Percentiles rank a stretch among this genome's conserved stretches.
phyloP scores from a whole-genome alignment of 2,888 invertebrate species.

The Stegana nigrithorax region DNA sequence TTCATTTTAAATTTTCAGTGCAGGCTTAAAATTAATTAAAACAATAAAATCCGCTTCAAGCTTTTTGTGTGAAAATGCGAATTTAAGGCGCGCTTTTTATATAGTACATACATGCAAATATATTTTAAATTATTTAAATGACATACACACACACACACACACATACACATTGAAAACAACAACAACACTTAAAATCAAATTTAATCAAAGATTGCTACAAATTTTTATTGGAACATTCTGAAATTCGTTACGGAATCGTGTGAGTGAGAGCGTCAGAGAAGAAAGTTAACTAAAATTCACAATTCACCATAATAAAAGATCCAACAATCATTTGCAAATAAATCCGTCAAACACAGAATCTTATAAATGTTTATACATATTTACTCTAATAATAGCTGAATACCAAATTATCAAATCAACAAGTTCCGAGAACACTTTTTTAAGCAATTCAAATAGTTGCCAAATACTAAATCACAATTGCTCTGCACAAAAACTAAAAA shows the following conservation, averaged over 20 bases:
- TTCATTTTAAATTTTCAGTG: not conserved
- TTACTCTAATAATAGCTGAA: too few relatives aligned
- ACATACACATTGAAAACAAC: not conserved
- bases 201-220: constrained; percentile 1
- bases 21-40: not conserved
- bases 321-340: constrained; percentile 11
- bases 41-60: constrained; percentile 3
- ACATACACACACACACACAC: not conserved
- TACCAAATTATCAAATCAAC: too few relatives aligned
- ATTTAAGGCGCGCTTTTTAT: constrained; percentile 16
- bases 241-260: not conserved
- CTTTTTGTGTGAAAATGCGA: too few relatives aligned
- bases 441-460: too few relatives aligned
- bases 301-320: constrained; percentile 4
- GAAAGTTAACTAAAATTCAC: constrained; percentile 14
- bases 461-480: too few relatives aligned
- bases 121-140: too few relatives aligned
- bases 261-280: constrained; percentile 23
- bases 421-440: too few relatives aligned
- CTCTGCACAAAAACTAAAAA: too few relatives aligned
- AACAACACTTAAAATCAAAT: not conserved
- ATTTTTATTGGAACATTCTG: not conserved
- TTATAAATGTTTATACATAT: too few relatives aligned
- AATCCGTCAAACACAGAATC: constrained; percentile 4
- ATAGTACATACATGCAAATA: too few relatives aligned